Percentiles rank a stretch among this genome's conserved stretches.
phyloP scores from a whole-genome alignment of 30 jellyfish, hydroid and myxozoan genomes.

The Aurelia sp. region DNA sequence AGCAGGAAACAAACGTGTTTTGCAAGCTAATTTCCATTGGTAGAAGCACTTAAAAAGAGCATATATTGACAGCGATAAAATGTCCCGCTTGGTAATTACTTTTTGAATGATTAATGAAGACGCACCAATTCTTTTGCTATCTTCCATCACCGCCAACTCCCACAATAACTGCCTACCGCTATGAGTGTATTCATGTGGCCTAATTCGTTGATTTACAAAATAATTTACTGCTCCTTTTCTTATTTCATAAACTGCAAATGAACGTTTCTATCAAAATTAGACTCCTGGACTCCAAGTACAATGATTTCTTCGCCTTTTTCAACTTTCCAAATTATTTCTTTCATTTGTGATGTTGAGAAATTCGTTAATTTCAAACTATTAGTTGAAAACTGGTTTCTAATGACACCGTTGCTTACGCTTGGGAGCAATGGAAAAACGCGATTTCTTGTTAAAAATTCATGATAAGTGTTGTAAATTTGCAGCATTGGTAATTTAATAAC shows the following conservation, averaged over 20 bases:
- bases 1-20: constrained; percentile 46
- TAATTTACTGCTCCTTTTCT: constrained; percentile 32
- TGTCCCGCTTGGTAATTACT: constrained; percentile 61
- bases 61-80: constrained; percentile 65
- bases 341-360: constrained; percentile 14
- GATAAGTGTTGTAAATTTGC: too few relatives aligned
- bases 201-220: constrained; percentile 53
- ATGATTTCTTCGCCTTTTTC: constrained; percentile 30
- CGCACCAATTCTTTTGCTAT: constrained; percentile 58
- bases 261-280: constrained; percentile 41
- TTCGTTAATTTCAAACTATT: constrained; percentile 11
- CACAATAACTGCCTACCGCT: constrained; percentile 56
- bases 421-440: background rate
- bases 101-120: constrained; percentile 40
- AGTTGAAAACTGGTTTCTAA: background rate
- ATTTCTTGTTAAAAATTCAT: background rate
- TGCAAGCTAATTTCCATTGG: constrained; percentile 45
- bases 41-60: constrained; percentile 48
- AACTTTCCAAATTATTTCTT: constrained; percentile 19
- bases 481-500: background rate
- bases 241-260: constrained; percentile 41
- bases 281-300: constrained; percentile 56
- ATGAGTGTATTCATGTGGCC: constrained; percentile 28
- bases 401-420: constrained; percentile 4
- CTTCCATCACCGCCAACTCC: constrained; percentile 58